These are phyloP conservation scores for Acanthosepion pharaonis DNA, from an alignment of 2,888 invertebrate species.

Conservation along the genomic window DNA sequence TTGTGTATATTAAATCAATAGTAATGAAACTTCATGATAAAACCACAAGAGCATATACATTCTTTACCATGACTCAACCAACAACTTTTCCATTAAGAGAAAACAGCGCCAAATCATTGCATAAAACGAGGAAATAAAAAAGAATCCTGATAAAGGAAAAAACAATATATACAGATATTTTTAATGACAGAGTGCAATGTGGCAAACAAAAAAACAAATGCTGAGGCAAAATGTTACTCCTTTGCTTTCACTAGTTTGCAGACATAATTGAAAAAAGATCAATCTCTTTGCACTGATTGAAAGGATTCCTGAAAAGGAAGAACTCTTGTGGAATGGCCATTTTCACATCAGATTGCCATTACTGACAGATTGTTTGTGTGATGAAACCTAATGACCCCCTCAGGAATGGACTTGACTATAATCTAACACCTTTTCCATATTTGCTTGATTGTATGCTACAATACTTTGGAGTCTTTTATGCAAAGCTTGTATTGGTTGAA, in stretches of 20 bases:
- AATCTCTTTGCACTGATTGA: slow-evolving; percentile 33
- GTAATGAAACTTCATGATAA: neutral
- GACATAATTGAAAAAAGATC: neutral
- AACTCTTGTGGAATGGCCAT: slow-evolving; percentile 13
- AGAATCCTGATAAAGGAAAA: too few relatives aligned
- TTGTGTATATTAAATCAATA: neutral
- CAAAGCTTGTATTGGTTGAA: slow-evolving; percentile 4
- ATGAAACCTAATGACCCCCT: slow-evolving; percentile 16
- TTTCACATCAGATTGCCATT: slow-evolving; percentile 7
- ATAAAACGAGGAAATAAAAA: too few relatives aligned
- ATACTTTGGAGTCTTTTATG: neutral
- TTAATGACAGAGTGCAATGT: too few relatives aligned
- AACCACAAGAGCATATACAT: neutral
- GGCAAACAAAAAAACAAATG: too few relatives aligned
- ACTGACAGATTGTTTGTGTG: slow-evolving; percentile 33
- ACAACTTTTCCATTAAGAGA: neutral
- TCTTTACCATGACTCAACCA: neutral
- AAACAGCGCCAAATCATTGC: neutral
- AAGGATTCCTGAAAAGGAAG: neutral
- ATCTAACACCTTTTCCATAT: slow-evolving; percentile 33
- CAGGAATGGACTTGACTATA: neutral
- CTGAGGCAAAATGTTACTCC: too few relatives aligned
- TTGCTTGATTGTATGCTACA: neutral
- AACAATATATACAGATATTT: too few relatives aligned
- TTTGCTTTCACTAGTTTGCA: too few relatives aligned